phyloP scores from a whole-genome alignment of 2,797 vertebrate species.

The Galaxias olidus region DNA sequence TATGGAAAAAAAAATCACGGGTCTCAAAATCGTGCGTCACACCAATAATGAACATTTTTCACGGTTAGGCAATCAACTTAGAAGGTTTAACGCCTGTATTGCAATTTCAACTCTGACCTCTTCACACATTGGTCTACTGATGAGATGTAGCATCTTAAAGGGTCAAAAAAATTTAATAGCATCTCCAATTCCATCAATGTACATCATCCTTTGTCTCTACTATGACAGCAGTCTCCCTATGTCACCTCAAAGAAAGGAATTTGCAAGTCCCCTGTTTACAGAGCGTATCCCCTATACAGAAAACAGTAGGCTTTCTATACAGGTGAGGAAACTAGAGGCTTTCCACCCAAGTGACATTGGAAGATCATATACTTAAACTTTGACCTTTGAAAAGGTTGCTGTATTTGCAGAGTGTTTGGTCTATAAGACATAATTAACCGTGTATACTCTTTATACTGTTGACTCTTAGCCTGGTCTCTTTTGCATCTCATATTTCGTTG shows the following conservation, averaged over 20 bases:
- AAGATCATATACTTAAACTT: slow-evolving; percentile 12
- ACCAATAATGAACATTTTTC: slow-evolving; percentile 43
- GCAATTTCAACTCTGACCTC: slow-evolving; percentile 50
- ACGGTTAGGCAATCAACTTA: slow-evolving; percentile 32
- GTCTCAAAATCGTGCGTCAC: too few species aligned
- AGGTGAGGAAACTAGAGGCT: too few species aligned
- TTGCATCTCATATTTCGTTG: background rate
- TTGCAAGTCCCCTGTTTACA: background rate
- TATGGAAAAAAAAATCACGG: slow-evolving; percentile 59
- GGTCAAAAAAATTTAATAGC: slow-evolving; percentile 22
- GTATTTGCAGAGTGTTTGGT: background rate
- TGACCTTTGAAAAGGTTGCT: slow-evolving; percentile 16
- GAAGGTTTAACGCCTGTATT: slow-evolving; percentile 27
- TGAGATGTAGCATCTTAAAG: slow-evolving; percentile 29
- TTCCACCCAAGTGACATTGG: too few species aligned
- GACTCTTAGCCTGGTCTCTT: background rate
- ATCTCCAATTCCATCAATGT: slow-evolving; percentile 15
- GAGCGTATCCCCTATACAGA: too few species aligned
- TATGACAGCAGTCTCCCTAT: background rate
- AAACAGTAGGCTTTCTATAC: too few species aligned
- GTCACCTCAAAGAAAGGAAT: background rate
- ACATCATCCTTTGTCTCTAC: background rate
- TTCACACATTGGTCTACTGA: background rate
- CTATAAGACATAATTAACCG: background rate
- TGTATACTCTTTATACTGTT: background rate